These are phyloP conservation scores for Pristis pectinata DNA, from an alignment of 2,797 vertebrate species.

Conservation along the genomic window DNA sequence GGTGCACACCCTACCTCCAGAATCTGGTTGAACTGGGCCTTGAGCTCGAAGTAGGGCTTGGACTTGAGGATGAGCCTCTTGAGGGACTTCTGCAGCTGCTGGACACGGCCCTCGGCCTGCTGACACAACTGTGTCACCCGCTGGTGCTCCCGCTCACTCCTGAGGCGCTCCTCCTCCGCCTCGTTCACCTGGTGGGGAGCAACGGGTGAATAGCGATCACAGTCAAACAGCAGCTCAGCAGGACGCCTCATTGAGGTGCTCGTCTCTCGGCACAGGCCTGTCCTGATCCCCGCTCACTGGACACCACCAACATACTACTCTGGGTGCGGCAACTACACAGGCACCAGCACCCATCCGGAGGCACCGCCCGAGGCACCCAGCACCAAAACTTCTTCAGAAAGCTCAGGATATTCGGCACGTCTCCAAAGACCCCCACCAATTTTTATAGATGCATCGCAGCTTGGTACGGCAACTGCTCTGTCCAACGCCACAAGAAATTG, in stretches of 20 bases:
- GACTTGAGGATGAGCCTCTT: conserved; percentile 80
- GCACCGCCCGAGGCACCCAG: no score
- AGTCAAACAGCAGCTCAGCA: background rate
- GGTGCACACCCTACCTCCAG: conserved; percentile 67
- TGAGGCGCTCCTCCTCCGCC: conserved; percentile 82
- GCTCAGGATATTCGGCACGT: no score
- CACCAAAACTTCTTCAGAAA: no score
- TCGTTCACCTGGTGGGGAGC: conserved; percentile 71
- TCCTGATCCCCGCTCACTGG: background rate
- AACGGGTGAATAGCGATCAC: background rate
- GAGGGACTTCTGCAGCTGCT: conserved; percentile 76
- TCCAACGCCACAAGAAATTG: no score
- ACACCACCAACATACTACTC: no score
- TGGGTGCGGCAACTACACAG: no score
- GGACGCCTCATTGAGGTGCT: background rate
- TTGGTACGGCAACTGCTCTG: no score
- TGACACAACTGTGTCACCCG: conserved; percentile 80
- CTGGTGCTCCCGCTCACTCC: conserved; percentile 84
- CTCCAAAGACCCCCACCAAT: no score
- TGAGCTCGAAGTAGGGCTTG: conserved; percentile 84
- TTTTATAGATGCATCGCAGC: no score
- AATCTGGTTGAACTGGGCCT: conserved; percentile 83
- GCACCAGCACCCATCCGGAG: no score
- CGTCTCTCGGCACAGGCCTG: no score
- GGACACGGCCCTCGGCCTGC: conserved; percentile 77